A percentile compares a stretch with the other conserved stretches of the same genome.
These are phyloP conservation scores for Pogona vitticeps DNA, from an alignment of 2,113 vertebrate genomes.

Conservation along the genomic window DNA sequence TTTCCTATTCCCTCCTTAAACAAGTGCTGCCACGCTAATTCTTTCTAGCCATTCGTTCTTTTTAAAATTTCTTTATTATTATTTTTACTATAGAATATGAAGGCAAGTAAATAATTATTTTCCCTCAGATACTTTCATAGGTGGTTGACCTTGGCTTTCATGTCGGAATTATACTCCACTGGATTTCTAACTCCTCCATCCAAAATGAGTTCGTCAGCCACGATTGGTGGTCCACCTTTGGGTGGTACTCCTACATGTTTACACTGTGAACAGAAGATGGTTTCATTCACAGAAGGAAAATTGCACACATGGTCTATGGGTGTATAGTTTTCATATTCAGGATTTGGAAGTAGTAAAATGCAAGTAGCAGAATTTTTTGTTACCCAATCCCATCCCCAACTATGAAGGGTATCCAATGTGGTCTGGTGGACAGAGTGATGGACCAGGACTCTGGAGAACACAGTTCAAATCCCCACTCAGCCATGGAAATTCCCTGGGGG, in stretches of 20 bases:
- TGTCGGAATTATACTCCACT: slow-evolving; percentile 3
- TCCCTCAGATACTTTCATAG: slow-evolving; percentile 28
- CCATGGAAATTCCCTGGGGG: too few relatives aligned
- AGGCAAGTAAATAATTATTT: slow-evolving; percentile 53
- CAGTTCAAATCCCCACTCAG: too few relatives aligned
- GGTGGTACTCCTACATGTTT: not conserved
- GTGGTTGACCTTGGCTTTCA: not conserved
- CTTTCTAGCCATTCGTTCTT: slow-evolving; percentile 50
- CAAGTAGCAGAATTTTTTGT: too few relatives aligned
- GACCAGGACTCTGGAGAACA: too few relatives aligned
- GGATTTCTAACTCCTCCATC: not conserved
- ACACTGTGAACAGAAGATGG: not conserved
- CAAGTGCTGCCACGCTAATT: slow-evolving; percentile 47
- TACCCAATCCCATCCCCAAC: too few relatives aligned
- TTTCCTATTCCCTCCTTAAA: slow-evolving; percentile 51
- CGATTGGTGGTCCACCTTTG: not conserved
- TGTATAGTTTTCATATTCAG: too few relatives aligned
- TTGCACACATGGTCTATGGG: not conserved
- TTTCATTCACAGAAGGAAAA: not conserved
- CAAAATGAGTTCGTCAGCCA: not conserved
- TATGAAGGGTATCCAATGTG: too few relatives aligned
- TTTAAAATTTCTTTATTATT: too few relatives aligned
- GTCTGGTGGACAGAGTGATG: too few relatives aligned
- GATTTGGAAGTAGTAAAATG: too few relatives aligned
- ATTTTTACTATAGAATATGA: slow-evolving; percentile 23